Base-by-base conservation (phyloP, 2,797 vertebrate genomes). In the Sphenopsis melanotis region DNA sequence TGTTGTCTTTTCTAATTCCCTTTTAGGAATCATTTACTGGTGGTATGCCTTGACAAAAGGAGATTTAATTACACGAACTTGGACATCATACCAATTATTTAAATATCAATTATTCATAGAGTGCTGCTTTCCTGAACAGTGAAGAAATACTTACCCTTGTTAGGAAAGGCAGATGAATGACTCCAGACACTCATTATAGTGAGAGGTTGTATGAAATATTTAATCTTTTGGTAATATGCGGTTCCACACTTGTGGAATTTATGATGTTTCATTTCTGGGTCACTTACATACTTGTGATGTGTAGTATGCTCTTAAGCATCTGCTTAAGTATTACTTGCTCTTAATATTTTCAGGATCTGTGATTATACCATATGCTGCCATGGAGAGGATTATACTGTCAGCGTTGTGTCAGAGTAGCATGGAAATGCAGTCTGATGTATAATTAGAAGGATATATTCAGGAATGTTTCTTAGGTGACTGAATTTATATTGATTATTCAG, bases 381-480 rank as follows among this genome's bases (percentile, higher is more conserved):
- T 50, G 24, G 61, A 85, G 72, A 87, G 79, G 69, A 91, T 93
- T 93, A 81, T 47, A 22, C 79, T 93, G 87, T 83, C 87, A 66
- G 23, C 34, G 17, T 77, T 76, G 53, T 93, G 70, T 92, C 75
- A 94, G 47, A 83, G n/a, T 29, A 34, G 60, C 47, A 52, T 12
- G 27, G 89, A 75, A 72, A 72, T 74, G 36, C 53, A 87, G 79
- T 39, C 47, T 91, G 70, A 55, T 79, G 39, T 71, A 49, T 92
- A 94, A 92, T 93, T 91, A 91, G 79, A 80, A 71, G 57, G 24
- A 55, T 82, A 66, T 88, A 65, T 88, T 90, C 83, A 49, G 50
- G 52, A 90, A 26, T 9, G 30, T 30, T 81, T 80, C 59, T 74
- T 78, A 86, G 49, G 55, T 87, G 66, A 79, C 72, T 93, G 68